Evolutionary conservation across 2,888 invertebrate species (phyloP).

Genomic region (Epinotia ramella): DNA sequence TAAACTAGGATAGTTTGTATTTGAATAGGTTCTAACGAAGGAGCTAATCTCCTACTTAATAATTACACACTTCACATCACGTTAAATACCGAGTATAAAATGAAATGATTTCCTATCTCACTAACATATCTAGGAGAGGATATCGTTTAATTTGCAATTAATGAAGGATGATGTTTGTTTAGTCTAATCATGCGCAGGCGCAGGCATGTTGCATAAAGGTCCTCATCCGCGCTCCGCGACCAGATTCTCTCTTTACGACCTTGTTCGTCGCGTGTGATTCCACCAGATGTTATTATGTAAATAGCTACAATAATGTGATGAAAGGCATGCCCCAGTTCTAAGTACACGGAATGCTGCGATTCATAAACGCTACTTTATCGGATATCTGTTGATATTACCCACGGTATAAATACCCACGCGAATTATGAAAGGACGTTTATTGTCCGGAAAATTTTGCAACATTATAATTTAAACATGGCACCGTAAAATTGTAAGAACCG

Average conservation of each 20-base stretch:
- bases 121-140: not conserved
- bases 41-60: not conserved
- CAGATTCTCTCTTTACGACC: constrained; percentile 54
- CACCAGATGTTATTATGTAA: constrained; percentile 44
- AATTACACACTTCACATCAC: not conserved
- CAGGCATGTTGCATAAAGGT: constrained; percentile 38
- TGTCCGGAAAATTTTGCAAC: not conserved
- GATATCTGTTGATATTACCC: constrained; percentile 13
- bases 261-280: constrained; percentile 47
- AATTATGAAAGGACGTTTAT: not conserved
- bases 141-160: not conserved
- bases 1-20: not conserved
- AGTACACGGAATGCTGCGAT: constrained; percentile 6
- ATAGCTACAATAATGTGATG: constrained; percentile 30
- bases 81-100: not conserved
- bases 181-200: constrained; percentile 16
- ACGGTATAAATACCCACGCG: not conserved
- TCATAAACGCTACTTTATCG: constrained; percentile 5
- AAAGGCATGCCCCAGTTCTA: constrained; percentile 34
- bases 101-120: not conserved
- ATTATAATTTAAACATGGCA: too few relatives aligned
- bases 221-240: constrained; percentile 16
- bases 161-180: constrained; percentile 5
- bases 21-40: not conserved
- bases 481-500: too few relatives aligned